phyloP scores from a whole-genome alignment of 2,113 vertebrate species.

The Heterotis niloticus region DNA sequence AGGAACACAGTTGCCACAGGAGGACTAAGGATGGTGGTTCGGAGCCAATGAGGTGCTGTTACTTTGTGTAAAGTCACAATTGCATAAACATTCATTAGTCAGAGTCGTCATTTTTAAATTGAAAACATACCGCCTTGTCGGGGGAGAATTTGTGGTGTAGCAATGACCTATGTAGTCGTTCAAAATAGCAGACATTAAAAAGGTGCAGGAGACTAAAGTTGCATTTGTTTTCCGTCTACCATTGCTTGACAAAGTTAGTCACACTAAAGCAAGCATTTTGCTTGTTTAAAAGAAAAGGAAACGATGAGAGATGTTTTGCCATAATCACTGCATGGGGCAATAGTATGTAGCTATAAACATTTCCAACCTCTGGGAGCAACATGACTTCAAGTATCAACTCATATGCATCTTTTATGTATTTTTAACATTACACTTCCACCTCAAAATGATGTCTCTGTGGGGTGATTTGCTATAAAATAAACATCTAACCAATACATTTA shows the following conservation, averaged over 20 bases:
- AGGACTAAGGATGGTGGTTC: too few relatives aligned
- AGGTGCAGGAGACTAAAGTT: too few relatives aligned
- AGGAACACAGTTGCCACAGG: too few relatives aligned
- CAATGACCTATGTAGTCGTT: neutral
- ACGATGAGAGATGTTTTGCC: constrained; percentile 14
- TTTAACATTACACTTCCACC: constrained; percentile 33
- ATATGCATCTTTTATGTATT: constrained; percentile 39
- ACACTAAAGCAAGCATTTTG: neutral
- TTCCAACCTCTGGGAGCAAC: constrained; percentile 19
- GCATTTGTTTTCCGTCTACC: too few relatives aligned
- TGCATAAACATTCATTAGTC: too few relatives aligned
- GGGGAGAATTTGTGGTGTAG: neutral
- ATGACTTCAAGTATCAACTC: constrained; percentile 12
- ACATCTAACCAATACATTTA: constrained; percentile 31
- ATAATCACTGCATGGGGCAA: constrained; percentile 9
- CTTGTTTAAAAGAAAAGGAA: neutral
- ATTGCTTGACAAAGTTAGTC: neutral
- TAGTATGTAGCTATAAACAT: neutral
- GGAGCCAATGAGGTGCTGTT: too few relatives aligned
- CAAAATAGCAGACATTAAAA: too few relatives aligned
- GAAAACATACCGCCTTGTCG: neutral
- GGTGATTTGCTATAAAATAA: constrained; percentile 47
- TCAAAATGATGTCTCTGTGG: neutral
- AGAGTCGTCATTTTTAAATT: too few relatives aligned
- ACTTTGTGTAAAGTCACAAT: too few relatives aligned